Evolutionary conservation across 2,888 invertebrate species (phyloP).

Genomic region (Orgyia antiqua): DNA sequence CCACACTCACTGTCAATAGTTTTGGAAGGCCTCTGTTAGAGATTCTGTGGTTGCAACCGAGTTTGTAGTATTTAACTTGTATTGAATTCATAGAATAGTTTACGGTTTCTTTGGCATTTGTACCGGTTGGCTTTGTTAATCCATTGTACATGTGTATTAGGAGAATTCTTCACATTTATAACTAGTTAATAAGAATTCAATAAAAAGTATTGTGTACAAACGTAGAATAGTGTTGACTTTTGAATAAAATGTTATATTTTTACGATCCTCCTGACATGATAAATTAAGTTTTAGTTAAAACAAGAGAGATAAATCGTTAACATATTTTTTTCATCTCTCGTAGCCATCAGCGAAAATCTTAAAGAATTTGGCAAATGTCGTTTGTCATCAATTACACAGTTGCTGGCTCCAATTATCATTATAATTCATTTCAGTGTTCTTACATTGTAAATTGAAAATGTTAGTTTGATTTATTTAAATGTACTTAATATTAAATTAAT

Average conservation of each 20-base stretch:
- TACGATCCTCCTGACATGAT: too few species aligned
- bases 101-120: slow-evolving; percentile 66
- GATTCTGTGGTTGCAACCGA: slow-evolving; percentile 67
- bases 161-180: slow-evolving; percentile 34
- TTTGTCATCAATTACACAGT: slow-evolving; percentile 21
- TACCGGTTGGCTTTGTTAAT: slow-evolving; percentile 41
- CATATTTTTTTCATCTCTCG: slow-evolving; percentile 17
- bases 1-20: slow-evolving; percentile 79
- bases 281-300: slow-evolving; percentile 26
- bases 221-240: neutral
- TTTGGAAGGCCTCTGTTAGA: slow-evolving; percentile 70
- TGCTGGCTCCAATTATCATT: slow-evolving; percentile 10
- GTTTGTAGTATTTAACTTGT: slow-evolving; percentile 60
- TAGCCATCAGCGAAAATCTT: slow-evolving; percentile 15
- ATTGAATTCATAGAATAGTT: slow-evolving; percentile 61
- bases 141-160: slow-evolving; percentile 48
- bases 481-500: too few species aligned
- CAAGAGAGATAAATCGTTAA: slow-evolving; percentile 18
- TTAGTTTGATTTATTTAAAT: neutral
- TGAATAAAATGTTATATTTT: slow-evolving; percentile 5
- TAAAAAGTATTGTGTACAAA: neutral
- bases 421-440: slow-evolving; percentile 6
- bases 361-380: slow-evolving; percentile 22
- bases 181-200: neutral
- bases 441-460: neutral